phyloP scores from a whole-genome alignment of 2,797 vertebrate genomes.

The Malurus leucopterus region DNA sequence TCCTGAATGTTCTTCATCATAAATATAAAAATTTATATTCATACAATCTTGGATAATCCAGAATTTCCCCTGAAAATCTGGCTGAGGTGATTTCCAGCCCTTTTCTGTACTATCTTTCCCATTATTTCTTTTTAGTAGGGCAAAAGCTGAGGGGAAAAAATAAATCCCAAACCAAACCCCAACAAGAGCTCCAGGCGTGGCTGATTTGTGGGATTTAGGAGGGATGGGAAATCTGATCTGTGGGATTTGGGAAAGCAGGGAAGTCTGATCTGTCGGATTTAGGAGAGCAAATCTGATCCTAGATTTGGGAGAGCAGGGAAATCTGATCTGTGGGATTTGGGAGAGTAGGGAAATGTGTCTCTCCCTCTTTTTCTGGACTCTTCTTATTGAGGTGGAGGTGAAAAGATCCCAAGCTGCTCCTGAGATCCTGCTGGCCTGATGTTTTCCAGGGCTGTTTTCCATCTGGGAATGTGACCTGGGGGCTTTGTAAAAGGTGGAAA shows the following conservation, averaged over 20 bases:
- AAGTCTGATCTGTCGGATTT: not conserved
- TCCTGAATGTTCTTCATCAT: not conserved
- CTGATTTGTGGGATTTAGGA: not conserved
- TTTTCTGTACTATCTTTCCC: fast-evolving
- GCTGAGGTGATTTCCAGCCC: not conserved
- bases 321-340: not conserved
- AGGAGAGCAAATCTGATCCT: too few relatives aligned
- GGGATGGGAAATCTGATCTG: not conserved
- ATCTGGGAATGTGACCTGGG: not conserved
- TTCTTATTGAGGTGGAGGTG: not conserved
- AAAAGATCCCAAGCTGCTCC: not conserved
- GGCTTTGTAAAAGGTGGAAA: not conserved
- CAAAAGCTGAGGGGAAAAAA: not conserved
- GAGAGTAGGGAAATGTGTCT: not conserved
- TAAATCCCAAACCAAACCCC: not conserved
- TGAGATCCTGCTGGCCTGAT: not conserved
- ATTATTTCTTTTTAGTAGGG: fast-evolving
- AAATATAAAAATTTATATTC: fast-evolving
- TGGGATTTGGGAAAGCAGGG: not conserved
- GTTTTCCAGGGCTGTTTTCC: not conserved
- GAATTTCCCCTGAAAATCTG: not conserved
- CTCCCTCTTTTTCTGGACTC: fast-evolving
- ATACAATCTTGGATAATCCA: not conserved
- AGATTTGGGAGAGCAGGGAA: not conserved
- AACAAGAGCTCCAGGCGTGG: too few relatives aligned